Evolutionary conservation across 2,888 invertebrate genomes (phyloP), one percentile per base, ranked within the genome.

Genomic region (Eubasilissa splendida): DNA sequence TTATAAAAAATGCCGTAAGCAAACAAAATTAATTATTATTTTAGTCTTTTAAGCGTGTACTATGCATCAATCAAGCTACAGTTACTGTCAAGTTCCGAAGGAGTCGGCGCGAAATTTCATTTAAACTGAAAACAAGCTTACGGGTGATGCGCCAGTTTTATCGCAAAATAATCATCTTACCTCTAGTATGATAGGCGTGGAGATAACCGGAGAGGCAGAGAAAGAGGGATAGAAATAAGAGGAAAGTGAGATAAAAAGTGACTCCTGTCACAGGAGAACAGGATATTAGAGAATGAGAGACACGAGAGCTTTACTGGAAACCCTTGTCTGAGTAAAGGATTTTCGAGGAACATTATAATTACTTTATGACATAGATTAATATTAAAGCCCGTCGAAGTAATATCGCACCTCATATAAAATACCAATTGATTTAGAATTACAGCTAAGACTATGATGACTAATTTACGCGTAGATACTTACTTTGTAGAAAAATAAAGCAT

Each of bases 301-400:
- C 58, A 70, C 68, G 58, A 5, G 52, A 52, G 77, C 77, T 77
- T 77, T 68, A 77, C 22, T 33, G n/a, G 77, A 3, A n/a, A 70
- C 70, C 70, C 77, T 58, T 59, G 77, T 70, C 58, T 77, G 59
- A 68, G 68, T 22, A 77, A 77, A 66, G 77, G 77, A 77, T 77
- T 77, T 42, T 68, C 31, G 70, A 59, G 59, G 50, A 58, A 77
- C 54, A 56, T 14, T 70, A 14, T 70, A 77, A 68, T 77, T 77
- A 52, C 68, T 56, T 71, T 71, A 71, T 71, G 71, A 71, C 71
- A 53, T 10, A 71, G 71, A 71, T 71, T 71, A 71, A 71, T 74
- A 74, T 74, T 59, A 74, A 59, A 58, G 58, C 59, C 33, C 59
- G 58, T 59, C 50, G 42, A 59, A 74, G 7, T 42, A 42, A 42